Base-by-base conservation (phyloP, 1,140 invertebrate species). In the Thalassaphorura encarpata region DNA sequence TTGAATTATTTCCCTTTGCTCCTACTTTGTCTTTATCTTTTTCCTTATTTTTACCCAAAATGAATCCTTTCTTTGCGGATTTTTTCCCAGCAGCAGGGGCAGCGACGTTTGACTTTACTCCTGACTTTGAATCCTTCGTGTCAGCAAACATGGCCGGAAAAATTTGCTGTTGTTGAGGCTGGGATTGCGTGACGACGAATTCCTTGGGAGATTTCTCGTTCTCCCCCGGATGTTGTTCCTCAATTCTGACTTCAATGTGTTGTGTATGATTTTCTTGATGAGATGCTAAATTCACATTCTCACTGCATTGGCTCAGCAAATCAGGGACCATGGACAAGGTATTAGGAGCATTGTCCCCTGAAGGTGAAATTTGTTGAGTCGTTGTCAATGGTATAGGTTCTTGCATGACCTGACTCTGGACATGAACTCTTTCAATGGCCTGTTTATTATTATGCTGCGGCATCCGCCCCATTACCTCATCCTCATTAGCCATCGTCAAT, bases 261-360 rank as follows among this genome's bases (percentile, higher is more conserved):
- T 48, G 18, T 54, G 43, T 28, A 33, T 47, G 19, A 49, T 41
- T 31, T 55, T 60, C 40, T 36, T n/a, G 33, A 11, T 36, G 33
- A 36, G 33, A 11, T 36, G 33, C n/a, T 36, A n/a, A 36, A 36
- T 11, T 11, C 11, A 36, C 33, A 11, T 36, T 36, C 33, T 36
- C 33, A 11, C 60, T 58, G 42, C 63, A 65, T 19, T 62, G 60
- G 41, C 54, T 62, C 36, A 65, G 50, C 21, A 65, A 56, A 45
- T 65, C 63, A 16, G 63, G 63, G 2, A 65, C 60, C 52, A 58
- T 61, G 46, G 58, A 61, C 39, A 64, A n/a, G n/a, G n/a, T 29
- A 24, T 47, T 63, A 1, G 54, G 11, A 36, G 19, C 33, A 50
- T 11, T 50, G 31, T n/a, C n/a, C n/a, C n/a, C n/a, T n/a, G n/a